phyloP scores from a whole-genome alignment of 1,140 invertebrate species.

The Drosophila biarmipes region DNA sequence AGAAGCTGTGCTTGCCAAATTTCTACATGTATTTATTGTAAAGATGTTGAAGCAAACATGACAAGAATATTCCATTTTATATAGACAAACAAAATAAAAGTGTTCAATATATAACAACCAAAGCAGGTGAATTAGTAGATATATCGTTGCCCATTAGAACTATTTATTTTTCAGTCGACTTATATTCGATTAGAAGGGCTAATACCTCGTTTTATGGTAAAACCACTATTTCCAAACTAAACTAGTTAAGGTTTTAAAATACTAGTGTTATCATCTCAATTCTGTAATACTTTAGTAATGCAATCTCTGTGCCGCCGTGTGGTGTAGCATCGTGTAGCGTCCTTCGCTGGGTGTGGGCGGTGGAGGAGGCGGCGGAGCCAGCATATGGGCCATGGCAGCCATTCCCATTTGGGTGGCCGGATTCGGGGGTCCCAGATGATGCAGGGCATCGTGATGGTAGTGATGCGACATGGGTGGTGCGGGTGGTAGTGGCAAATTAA shows the following conservation, averaged over 20 bases:
- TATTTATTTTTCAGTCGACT: no score
- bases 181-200: no score
- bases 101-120: constrained; percentile 60
- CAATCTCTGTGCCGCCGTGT: constrained; percentile 63
- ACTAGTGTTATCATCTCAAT: background rate
- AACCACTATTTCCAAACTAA: no score
- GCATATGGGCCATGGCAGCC: constrained; percentile 77
- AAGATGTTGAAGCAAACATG: constrained; percentile 60
- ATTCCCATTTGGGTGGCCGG: constrained; percentile 76
- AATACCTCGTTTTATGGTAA: background rate
- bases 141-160: background rate
- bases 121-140: background rate
- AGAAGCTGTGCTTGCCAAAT: constrained; percentile 84
- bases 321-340: constrained; percentile 71
- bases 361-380: constrained; percentile 73
- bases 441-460: constrained; percentile 63
- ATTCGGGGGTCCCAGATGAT: constrained; percentile 67
- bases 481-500: constrained; percentile 67
- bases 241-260: constrained; percentile 4
- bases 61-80: constrained; percentile 77
- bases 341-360: constrained; percentile 68
- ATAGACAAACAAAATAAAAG: constrained; percentile 59
- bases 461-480: constrained; percentile 68
- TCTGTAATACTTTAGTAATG: constrained; percentile 53
- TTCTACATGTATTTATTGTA: constrained; percentile 74